Evolutionary conservation across 2,888 invertebrate species (phyloP), one percentile per base, ranked within the genome.

Genomic region (Drosophila eohydei): DNA sequence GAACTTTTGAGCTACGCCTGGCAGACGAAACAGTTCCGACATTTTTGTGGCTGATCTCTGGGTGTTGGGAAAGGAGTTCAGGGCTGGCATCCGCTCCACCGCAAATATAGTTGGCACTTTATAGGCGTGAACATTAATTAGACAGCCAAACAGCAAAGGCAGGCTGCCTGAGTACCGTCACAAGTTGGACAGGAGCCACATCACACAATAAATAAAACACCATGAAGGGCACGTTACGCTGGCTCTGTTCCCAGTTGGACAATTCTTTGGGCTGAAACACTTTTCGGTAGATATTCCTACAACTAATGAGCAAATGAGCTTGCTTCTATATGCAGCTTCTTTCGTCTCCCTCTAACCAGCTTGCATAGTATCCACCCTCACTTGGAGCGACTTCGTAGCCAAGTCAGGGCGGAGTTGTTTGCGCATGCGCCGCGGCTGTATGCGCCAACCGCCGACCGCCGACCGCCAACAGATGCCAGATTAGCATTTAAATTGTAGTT

Each of bases 401-500:
- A 48, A 54, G 52, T 59, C 41, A 50, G 80, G 85, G 88, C 80
- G 88, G 78, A 72, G 80, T 74, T 88, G 78, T 80, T 88, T 84
- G 83, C 78, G 73, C 82, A 74, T 83, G 81, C 69, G 73, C 79
- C 69, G 61, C 46, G 65, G 63, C 78, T 76, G 80, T 81, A 71
- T 80, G 67, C 73, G 64, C 71, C 67, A 55, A 59, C 65, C 70
- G 64, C 48, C 48, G 2, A 30, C 52, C 52, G 36, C 54, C 38
- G 34, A 78, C 83, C 86, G 84, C 79, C 80, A 87, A 68, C 87
- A 88, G 86, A 86, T 86, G 80, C 84, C 78, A 86, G 86, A 88
- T 86, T 86, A 86, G 87, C 86, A 86, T 88, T 86, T 88, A 86
- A 88, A 86, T 86, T 86, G 87, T 86, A 88, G 80, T 86, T 86